Evolutionary conservation across 1,140 invertebrate species (phyloP).

Genomic region (Platorchestia sp.): DNA sequence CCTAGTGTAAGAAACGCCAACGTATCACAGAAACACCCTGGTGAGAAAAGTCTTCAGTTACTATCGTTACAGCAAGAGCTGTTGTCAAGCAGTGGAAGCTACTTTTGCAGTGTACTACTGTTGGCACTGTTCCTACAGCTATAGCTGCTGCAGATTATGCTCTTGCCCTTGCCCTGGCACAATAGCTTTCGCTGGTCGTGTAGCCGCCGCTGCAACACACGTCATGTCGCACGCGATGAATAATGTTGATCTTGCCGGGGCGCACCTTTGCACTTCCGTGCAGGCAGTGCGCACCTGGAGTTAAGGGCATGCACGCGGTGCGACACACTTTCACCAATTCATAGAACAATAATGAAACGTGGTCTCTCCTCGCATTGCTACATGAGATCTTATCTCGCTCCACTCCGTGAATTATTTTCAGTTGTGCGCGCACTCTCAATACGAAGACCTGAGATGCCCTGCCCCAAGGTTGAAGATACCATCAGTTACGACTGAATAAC

Average conservation of each 20-base stretch:
- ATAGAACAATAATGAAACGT: not conserved
- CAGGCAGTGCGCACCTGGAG: not conserved
- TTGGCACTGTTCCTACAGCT: not conserved
- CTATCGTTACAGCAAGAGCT: not conserved
- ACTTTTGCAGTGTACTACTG: not conserved
- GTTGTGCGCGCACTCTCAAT: no score
- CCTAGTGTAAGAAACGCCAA: no score
- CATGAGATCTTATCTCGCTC: no score
- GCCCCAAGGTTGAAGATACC: no score
- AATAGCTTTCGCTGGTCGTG: not conserved
- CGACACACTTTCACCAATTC: not conserved
- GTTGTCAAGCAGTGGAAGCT: not conserved
- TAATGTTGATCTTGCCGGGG: not conserved
- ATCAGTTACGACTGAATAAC: no score
- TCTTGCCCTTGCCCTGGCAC: not conserved
- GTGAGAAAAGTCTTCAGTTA: no score
- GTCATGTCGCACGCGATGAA: not conserved
- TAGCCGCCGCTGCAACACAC: not conserved
- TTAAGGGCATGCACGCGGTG: not conserved
- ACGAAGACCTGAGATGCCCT: no score
- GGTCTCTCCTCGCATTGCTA: no score
- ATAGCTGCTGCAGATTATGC: not conserved
- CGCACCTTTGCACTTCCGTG: not conserved
- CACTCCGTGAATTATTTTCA: no score
- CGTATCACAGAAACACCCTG: no score